phyloP scores from a whole-genome alignment of 2,888 invertebrate genomes.

The Caenorhabditis doughertyi region DNA sequence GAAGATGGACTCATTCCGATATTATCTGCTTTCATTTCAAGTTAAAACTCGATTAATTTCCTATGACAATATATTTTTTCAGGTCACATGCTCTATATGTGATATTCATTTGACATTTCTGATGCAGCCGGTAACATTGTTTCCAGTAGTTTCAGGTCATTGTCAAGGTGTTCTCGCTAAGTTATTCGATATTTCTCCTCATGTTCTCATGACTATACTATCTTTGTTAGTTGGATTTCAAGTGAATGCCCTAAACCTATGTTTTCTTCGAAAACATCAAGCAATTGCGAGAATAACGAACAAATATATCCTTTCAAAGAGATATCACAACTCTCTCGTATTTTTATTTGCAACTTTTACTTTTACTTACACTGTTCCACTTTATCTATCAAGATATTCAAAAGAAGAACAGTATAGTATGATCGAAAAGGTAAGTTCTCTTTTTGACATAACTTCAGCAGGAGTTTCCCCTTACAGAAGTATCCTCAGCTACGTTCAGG shows the following conservation, averaged over 20 bases:
- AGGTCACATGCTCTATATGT: constrained; percentile 11
- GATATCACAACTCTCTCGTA: background rate
- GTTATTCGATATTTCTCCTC: background rate
- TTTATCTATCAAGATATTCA: background rate
- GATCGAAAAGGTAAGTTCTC: background rate
- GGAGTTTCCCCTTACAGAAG: background rate
- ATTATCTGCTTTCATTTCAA: constrained; percentile 43
- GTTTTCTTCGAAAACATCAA: constrained; percentile 32
- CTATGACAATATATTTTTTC: background rate
- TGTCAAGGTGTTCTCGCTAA: constrained; percentile 4
- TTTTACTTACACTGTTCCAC: constrained; percentile 2
- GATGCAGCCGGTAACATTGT: constrained; percentile 43
- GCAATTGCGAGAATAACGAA: constrained; percentile 5
- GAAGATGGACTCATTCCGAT: constrained; percentile 30
- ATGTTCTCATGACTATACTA: constrained; percentile 4
- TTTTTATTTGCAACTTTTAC: background rate
- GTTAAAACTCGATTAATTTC: background rate
- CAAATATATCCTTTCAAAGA: background rate
- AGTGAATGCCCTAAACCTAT: constrained; percentile 21
- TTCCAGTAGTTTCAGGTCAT: constrained; percentile 22
- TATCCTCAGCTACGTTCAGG: background rate
- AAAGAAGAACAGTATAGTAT: constrained; percentile 18
- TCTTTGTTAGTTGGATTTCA: constrained; percentile 19
- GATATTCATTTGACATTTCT: constrained; percentile 39
- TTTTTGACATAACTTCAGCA: background rate